Base-by-base conservation (phyloP, 2,888 invertebrate genomes). In the Cryptosula pallasiana region DNA sequence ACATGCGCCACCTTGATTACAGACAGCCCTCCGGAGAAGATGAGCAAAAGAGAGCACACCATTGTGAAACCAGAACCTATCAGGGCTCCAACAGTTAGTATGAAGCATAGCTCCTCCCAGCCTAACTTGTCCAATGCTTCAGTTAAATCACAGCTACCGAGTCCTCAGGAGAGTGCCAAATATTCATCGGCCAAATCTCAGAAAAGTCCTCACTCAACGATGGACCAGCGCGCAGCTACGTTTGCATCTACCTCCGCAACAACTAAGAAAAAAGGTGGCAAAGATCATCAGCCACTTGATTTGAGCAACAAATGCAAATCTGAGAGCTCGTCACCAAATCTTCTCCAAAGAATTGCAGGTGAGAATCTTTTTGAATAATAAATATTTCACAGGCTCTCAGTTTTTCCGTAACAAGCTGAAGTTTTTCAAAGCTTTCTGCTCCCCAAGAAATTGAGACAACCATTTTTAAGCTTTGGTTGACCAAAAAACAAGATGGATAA, bases 221-320 rank as follows among this genome's bases (percentile, higher is more conserved):
- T 20, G 5, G 45, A 45, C 45, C 45, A 5, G 45, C 5, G 45
- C 45, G 20, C 20, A 5, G 20, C 9, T 20, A 45, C 45, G 9
- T 13, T 13, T 45, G 45, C 45, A 13, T 45, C 45, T 20, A 45
- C 45, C 5, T 5, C 45, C 45, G n/a, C 9, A 45, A 13, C 20
- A 45, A 5, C 55, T 23, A 63, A 63, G 32, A 2, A 32, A 32
- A 63, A 63, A n/a, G 29, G 13, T 13, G 63, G 63, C n/a, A 63
- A 34, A 63, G 70, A 70, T 29, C 45, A 70, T 3, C 89, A 90
- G 80, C 92, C 93, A 0, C 84, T 93, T 63, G 93, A 93, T 84
- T 88, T 95, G 73, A 90, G 91, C 69, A 74, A 45, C n/a, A 72
- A 73, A 58, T 2, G 35, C 27, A 20, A 29, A 29, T 70, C 70